These are phyloP conservation scores for Drosophila borealis DNA, from an alignment of 2,888 invertebrate genomes.

Conservation along the genomic window DNA sequence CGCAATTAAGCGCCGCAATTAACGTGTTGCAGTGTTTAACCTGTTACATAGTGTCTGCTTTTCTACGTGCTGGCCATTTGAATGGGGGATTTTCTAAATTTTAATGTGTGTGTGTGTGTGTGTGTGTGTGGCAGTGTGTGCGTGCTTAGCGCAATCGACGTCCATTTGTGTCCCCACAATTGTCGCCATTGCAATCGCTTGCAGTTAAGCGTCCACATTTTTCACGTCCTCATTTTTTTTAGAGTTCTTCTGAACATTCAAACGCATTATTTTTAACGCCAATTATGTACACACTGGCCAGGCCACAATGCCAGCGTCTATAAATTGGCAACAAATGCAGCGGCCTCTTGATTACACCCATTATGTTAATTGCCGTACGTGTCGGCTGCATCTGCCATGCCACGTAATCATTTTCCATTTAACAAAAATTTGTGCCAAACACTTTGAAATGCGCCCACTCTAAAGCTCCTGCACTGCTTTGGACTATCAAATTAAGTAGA, in stretches of 20 bases:
- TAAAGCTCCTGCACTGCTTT: conserved; percentile 16
- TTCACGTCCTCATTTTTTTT: conserved; percentile 61
- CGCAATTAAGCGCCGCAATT: conserved; percentile 82
- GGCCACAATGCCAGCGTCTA: conserved; percentile 36
- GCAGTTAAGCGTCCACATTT: conserved; percentile 69
- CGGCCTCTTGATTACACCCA: conserved; percentile 66
- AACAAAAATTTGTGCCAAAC: conserved; percentile 15
- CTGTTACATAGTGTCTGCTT: conserved; percentile 64
- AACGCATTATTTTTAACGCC: conserved; percentile 78
- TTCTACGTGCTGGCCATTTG: conserved; percentile 65
- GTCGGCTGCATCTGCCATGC: conserved; percentile 43
- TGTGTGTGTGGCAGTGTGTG: conserved; percentile 3
- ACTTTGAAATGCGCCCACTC: conserved; percentile 6
- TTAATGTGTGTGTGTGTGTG: conserved; percentile 57
- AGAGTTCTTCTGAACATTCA: conserved; percentile 53
- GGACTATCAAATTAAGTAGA: background rate
- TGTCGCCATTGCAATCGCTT: conserved; percentile 36
- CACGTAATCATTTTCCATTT: conserved; percentile 53
- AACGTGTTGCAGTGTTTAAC: conserved; percentile 80
- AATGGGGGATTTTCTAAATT: conserved; percentile 77
- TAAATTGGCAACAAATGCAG: conserved; percentile 73
- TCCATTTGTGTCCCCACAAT: conserved; percentile 69
- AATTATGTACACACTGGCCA: conserved; percentile 59
- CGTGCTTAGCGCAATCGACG: conserved; percentile 55
- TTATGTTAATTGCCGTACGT: conserved; percentile 75